phyloP scores from a whole-genome alignment of 2,797 vertebrate species.

The Sebastes taczanowskii region DNA sequence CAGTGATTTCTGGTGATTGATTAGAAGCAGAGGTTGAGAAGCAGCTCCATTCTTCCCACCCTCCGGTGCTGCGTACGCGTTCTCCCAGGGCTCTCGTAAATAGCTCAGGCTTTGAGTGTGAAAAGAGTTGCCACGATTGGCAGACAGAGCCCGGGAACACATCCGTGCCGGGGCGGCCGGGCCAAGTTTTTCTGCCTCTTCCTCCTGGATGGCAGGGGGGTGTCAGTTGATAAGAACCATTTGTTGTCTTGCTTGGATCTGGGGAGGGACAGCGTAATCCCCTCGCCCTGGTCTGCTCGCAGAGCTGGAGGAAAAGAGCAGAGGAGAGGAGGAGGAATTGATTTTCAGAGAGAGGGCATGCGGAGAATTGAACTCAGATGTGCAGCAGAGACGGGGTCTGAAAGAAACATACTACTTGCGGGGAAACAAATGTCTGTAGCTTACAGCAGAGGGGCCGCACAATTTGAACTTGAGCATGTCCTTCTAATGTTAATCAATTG shows the following conservation, averaged over 20 bases:
- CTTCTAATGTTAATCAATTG: conserved; percentile 80
- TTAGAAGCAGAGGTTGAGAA: conserved; percentile 90
- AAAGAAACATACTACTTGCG: conserved; percentile 73
- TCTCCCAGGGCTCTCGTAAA: conserved; percentile 74
- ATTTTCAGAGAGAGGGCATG: conserved; percentile 76
- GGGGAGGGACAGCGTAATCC: conserved; percentile 77
- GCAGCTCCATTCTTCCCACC: conserved; percentile 73
- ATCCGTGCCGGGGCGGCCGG: conserved; percentile 50
- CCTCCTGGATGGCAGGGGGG: conserved; percentile 67
- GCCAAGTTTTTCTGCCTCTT: conserved; percentile 61
- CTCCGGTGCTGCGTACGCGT: conserved; percentile 61
- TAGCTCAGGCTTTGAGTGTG: conserved; percentile 72
- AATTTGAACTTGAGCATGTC: conserved; percentile 73
- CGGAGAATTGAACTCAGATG: conserved; percentile 80
- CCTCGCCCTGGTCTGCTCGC: conserved; percentile 65
- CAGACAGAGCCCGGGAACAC: conserved; percentile 69
- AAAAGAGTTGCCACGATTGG: conserved; percentile 75
- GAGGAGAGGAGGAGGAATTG: conserved; percentile 72
- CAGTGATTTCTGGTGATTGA: conserved; percentile 94
- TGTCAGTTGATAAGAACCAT: conserved; percentile 79
- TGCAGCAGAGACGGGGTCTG: conserved; percentile 66
- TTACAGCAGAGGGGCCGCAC: conserved; percentile 67
- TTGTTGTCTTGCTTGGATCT: conserved; percentile 79
- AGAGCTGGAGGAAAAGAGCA: conserved; percentile 75
- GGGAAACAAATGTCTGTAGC: conserved; percentile 78